Evolutionary conservation across 2,113 vertebrate species (phyloP).

Genomic region (Haemorhous mexicanus): DNA sequence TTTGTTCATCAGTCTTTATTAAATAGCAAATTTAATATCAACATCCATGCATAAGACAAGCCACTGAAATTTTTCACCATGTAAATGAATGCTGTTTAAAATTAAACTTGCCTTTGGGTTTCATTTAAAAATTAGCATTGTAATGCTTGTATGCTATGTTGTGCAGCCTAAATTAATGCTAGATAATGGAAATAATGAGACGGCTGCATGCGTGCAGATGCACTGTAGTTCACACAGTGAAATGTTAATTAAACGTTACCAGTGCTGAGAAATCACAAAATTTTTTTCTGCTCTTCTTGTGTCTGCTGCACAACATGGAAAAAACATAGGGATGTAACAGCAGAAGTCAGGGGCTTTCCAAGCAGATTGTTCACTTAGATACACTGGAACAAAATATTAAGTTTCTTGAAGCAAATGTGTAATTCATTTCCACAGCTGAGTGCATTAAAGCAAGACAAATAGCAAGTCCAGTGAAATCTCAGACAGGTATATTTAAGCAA

Average conservation of each 20-base stretch:
- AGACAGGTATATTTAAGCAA: not conserved
- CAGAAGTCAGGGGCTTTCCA: not conserved
- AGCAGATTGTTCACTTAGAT: not conserved
- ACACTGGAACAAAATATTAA: not conserved
- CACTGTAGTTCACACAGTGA: not conserved
- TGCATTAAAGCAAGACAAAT: not conserved
- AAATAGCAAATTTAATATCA: constrained; percentile 58
- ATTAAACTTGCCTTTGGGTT: constrained; percentile 35
- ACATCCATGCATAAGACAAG: not conserved
- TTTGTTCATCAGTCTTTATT: constrained; percentile 62
- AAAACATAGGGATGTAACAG: not conserved
- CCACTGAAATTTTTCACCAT: not conserved
- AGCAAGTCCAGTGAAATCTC: not conserved
- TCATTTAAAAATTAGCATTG: constrained; percentile 51
- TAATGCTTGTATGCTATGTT: not conserved
- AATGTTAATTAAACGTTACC: not conserved
- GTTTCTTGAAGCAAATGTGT: not conserved
- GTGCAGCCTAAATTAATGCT: constrained; percentile 15
- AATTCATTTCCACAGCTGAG: not conserved
- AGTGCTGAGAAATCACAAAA: not conserved
- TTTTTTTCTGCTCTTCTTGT: not conserved
- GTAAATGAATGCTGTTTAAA: constrained; percentile 45
- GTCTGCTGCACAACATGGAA: not conserved
- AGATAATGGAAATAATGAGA: constrained; percentile 14
- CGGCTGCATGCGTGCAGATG: accelerated